Evolutionary conservation across 2,888 invertebrate genomes (phyloP).

Genomic region (Hirtodrosophila duncani): DNA sequence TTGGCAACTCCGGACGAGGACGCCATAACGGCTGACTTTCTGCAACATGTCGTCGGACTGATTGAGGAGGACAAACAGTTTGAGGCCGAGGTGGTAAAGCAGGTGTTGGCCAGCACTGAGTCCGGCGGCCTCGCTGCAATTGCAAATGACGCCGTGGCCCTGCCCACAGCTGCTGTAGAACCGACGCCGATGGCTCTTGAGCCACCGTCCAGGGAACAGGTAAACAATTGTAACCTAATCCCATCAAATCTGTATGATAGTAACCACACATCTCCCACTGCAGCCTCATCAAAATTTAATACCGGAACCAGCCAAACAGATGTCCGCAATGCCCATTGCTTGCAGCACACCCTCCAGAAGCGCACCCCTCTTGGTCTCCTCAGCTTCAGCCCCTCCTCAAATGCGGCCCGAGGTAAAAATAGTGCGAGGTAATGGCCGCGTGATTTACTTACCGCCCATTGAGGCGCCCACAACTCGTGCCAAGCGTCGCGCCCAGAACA

Average conservation of each 20-base stretch:
- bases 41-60: slow-evolving; percentile 86
- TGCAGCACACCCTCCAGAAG: slow-evolving; percentile 41
- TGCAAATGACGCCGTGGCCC: slow-evolving; percentile 15
- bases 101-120: slow-evolving; percentile 78
- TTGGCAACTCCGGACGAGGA: slow-evolving; percentile 81
- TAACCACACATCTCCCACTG: too few species aligned
- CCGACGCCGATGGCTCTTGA: not conserved
- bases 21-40: slow-evolving; percentile 84
- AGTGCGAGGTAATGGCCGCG: slow-evolving; percentile 85
- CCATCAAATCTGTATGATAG: too few species aligned
- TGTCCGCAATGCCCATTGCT: slow-evolving; percentile 38
- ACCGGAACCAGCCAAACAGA: not conserved
- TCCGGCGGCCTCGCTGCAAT: slow-evolving; percentile 30
- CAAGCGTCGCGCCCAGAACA: slow-evolving; percentile 81
- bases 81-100: slow-evolving; percentile 86
- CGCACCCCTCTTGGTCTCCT: too few species aligned
- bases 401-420: slow-evolving; percentile 82
- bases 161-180: slow-evolving; percentile 31
- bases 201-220: slow-evolving; percentile 1
- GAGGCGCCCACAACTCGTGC: slow-evolving; percentile 90
- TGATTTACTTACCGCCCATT: slow-evolving; percentile 88
- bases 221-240: not conserved
- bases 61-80: slow-evolving; percentile 84
- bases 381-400: not conserved
- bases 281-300: not conserved